Evolutionary conservation across 2,888 invertebrate species (phyloP), one percentile per base, ranked within the genome.

Genomic region (Fissipunctia ypsillon): DNA sequence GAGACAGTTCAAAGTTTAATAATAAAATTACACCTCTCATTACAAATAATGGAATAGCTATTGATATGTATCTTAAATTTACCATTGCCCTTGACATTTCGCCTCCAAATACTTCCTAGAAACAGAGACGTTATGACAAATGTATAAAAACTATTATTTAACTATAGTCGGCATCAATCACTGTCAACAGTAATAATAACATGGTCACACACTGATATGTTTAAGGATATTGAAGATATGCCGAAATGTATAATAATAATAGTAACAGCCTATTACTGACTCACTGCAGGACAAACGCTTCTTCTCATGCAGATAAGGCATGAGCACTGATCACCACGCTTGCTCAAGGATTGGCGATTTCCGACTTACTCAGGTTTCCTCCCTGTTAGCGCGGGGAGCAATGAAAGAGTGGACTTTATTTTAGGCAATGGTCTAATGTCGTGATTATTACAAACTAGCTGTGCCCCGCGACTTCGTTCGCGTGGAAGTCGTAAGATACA

Each of bases 51-150:
- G 64, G 48, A 59, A 64, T 50, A 73, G 25, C 65, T 28, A 80
- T 84, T 80, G 81, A 60, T 80, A 76, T n/a, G 25, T 67, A 76
- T 77, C 72, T 64, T 59, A 64, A 68, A 84, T 52, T 80, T 56
- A 81, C 45, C 56, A 35, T 12, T 57, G 86, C 76, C 91, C 91
- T 91, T 91, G 91, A 90, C 91, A 90, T 91, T 91, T 88, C 60
- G 82, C 81, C 79, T 84, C 74, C 70, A 68, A n/a, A 66, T 76
- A 89, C 88, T 91, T 91, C 91, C 90, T 91, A 84, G 83, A 88
- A 85, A 75, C 70, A 76, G n/a, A 72, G 64, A 75, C 77, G 70
- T 69, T 77, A 75, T 84, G 87, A 84, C 84, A 84, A 84, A 73
- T 69, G 54, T 61, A 86, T 66, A 80, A 85, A 87, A 85, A 87